These are phyloP conservation scores for Amphipyra tragopoginis DNA, from an alignment of 2,888 invertebrate species.

Conservation along the genomic window DNA sequence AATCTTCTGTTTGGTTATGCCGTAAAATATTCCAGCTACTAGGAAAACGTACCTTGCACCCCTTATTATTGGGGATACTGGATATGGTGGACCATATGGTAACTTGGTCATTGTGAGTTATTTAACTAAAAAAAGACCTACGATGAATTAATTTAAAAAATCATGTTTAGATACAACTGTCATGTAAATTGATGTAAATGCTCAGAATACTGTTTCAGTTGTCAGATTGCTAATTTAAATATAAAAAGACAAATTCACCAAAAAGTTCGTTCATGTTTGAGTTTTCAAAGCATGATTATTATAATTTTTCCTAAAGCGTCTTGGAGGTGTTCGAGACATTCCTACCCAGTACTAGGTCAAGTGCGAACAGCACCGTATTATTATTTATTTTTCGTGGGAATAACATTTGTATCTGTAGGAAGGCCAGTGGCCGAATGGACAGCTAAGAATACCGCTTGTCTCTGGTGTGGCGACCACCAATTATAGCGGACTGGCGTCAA, in stretches of 20 bases:
- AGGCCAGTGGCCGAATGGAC: slow-evolving; percentile 87
- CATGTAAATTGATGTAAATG: not conserved
- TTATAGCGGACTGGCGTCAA: slow-evolving; percentile 95
- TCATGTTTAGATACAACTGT: not conserved
- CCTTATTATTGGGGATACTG: slow-evolving; percentile 83
- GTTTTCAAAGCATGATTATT: slow-evolving; percentile 50
- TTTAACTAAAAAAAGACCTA: not conserved
- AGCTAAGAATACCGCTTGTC: slow-evolving; percentile 92
- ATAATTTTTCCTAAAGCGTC: not conserved
- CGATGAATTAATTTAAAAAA: not conserved
- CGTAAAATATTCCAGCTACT: slow-evolving; percentile 80
- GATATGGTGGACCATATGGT: slow-evolving; percentile 77
- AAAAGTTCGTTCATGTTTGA: slow-evolving; percentile 71
- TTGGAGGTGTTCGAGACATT: slow-evolving; percentile 57
- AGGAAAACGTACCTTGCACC: slow-evolving; percentile 76
- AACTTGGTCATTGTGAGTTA: slow-evolving; percentile 43
- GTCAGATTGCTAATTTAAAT: slow-evolving; percentile 18
- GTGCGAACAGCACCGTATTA: slow-evolving; percentile 78
- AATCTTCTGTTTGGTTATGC: slow-evolving; percentile 69
- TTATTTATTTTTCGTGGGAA: slow-evolving; percentile 75
- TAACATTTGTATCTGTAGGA: slow-evolving; percentile 73
- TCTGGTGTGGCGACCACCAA: slow-evolving; percentile 93
- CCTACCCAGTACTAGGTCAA: slow-evolving; percentile 82
- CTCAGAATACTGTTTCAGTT: not conserved
- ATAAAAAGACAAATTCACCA: slow-evolving; percentile 42